Conservation (phyloP, 2,888 invertebrate species). For the Eilema caniola region DNA sequence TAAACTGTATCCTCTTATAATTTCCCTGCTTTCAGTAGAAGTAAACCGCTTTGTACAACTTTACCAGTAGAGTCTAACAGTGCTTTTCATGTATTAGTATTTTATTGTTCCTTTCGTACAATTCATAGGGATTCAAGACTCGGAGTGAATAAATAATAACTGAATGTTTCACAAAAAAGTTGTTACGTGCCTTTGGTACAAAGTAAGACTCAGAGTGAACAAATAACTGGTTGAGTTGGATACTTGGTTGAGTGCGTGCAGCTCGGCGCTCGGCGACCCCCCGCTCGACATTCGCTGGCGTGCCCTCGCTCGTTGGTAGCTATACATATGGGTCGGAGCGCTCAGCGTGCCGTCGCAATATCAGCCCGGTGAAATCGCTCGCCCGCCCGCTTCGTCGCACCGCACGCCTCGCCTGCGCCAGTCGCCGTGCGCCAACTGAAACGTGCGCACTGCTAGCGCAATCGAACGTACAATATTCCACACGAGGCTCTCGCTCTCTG, state of each 20-base stretch:
- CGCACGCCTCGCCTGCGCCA: conserved; percentile 85
- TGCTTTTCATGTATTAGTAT: conserved; percentile 32
- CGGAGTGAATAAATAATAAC: conserved; percentile 47
- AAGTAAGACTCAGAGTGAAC: conserved; percentile 62
- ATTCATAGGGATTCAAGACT: conserved; percentile 45
- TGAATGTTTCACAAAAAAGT: conserved; percentile 50
- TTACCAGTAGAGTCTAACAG: conserved; percentile 18
- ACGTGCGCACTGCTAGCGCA: conserved; percentile 86
- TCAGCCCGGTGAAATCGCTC: conserved; percentile 87
- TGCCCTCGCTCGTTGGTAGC: conserved; percentile 78
- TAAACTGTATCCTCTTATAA: conserved; percentile 47
- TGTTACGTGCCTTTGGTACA: conserved; percentile 57
- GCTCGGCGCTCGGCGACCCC: conserved; percentile 74
- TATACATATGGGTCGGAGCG: conserved; percentile 83
- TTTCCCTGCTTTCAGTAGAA: conserved; percentile 32
- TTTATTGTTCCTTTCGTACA: conserved; percentile 44
- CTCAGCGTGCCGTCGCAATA: conserved; percentile 84
- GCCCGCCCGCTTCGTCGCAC: conserved; percentile 84
- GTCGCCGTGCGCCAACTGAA: conserved; percentile 87
- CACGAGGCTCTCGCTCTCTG: conserved; percentile 73
- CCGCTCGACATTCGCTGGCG: conserved; percentile 74
- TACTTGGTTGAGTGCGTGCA: conserved; percentile 77
- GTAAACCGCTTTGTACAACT: conserved; percentile 21
- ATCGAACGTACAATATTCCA: conserved; percentile 79
- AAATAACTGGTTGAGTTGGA: conserved; percentile 75